Base-by-base conservation (phyloP, 2,113 vertebrate species). In the Patagioenas fasciata region DNA sequence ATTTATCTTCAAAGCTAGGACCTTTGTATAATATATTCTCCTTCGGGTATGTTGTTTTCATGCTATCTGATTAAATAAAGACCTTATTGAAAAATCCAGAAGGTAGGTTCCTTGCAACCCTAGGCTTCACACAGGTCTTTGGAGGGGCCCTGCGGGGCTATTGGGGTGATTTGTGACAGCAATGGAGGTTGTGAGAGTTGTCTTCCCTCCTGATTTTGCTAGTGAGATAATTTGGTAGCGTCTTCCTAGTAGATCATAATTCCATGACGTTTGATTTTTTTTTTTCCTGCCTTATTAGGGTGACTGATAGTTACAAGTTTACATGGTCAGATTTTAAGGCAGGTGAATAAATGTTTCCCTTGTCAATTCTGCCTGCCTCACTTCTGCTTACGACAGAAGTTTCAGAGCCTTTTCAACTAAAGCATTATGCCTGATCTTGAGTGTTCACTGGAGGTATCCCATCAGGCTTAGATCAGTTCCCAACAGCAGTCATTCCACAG, bases 171-270 rank as follows among this genome's bases (percentile, higher is more conserved):
- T 26, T 67, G 47, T 65, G 64, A 20, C 51, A 71, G 12, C 75
- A 8, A 19, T 24, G n/a, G 34, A 11, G 44, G 19, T 31, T 91
- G 31, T 42, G 20, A 80, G 20, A 18, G 21, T 61, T 66, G 25
- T 71, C 87, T 79, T 48, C 14, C 15, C 25, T 91, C 16, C 36
- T 81, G 11, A 20, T 71, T 83, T 86, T 91, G 51, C 61, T 64
- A 29, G 14, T 57, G 67, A 44, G 50, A 38, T 56, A 25, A 61
- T 80, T 69, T 72, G 58, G 21, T 72, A 34, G 15, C 0, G 0
- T 83, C 38, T 70, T 48, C 21, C 21, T 58, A 31, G 5, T 26
- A 54, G 64, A 50, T 34, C 26, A 48, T 66, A 56, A 56, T 67
- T 77, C 64, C 16, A 32, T 72, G 25, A 34, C 23, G 26, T 6